These are phyloP conservation scores for Phyllotreta striolata DNA, from an alignment of 2,888 invertebrate species.

Conservation along the genomic window DNA sequence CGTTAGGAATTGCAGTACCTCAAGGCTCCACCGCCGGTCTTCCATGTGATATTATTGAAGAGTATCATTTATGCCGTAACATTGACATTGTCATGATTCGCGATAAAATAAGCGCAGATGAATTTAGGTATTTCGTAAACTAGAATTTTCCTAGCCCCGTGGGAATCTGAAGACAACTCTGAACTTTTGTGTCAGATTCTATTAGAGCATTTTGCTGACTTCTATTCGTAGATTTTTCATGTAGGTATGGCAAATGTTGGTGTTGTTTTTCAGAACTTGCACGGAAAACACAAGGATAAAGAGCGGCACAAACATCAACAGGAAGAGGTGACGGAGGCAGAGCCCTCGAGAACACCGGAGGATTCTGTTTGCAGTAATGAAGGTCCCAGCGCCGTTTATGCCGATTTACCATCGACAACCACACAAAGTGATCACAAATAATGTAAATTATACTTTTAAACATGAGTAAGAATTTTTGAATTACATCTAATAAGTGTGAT, in stretches of 20 bases:
- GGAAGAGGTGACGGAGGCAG: conserved; percentile 75
- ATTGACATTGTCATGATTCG: conserved; percentile 18
- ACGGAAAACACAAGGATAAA: conserved; percentile 72
- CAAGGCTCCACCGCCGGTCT: conserved; percentile 25
- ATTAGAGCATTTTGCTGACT: too few relatives aligned
- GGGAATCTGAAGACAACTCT: too few relatives aligned
- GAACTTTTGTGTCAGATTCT: too few relatives aligned
- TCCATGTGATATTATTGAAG: conserved; percentile 21
- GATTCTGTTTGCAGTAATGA: conserved; percentile 91
- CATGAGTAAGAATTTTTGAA: not conserved
- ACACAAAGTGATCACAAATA: conserved; percentile 36
- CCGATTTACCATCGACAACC: conserved; percentile 63
- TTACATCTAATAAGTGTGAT: too few relatives aligned
- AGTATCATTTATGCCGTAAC: conserved; percentile 29
- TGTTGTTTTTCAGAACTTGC: conserved; percentile 70
- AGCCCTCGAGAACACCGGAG: conserved; percentile 87
- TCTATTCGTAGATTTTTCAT: too few relatives aligned
- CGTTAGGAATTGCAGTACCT: conserved; percentile 17
- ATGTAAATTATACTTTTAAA: not conserved
- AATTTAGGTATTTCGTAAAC: too few relatives aligned
- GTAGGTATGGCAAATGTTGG: not conserved
- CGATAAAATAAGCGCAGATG: not conserved
- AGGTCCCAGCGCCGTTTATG: conserved; percentile 76
- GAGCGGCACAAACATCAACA: conserved; percentile 67
- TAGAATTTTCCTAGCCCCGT: not conserved